phyloP scores from a whole-genome alignment of 2,113 vertebrate genomes.

The Eulemur macaco region DNA sequence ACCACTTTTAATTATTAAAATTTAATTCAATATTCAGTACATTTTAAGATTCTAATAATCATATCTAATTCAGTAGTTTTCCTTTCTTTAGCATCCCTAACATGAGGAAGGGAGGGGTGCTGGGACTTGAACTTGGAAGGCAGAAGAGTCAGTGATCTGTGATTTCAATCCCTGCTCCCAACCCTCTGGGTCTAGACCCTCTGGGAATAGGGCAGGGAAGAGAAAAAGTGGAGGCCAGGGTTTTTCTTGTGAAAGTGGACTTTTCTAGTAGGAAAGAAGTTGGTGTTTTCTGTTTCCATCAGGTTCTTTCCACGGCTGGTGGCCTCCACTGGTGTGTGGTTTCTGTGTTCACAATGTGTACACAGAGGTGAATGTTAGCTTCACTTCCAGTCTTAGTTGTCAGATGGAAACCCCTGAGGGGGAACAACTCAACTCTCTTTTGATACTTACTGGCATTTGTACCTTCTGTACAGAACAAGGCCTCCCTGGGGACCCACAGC shows the following conservation, averaged over 20 bases:
- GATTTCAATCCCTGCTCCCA: background rate
- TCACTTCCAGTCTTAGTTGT: background rate
- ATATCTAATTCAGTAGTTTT: background rate
- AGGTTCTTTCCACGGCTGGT: background rate
- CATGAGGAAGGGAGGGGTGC: background rate
- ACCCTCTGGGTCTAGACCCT: background rate
- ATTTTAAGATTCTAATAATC: background rate
- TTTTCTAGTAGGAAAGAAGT: background rate
- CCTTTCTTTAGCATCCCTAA: background rate
- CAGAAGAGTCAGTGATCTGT: background rate
- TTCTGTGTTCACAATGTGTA: background rate
- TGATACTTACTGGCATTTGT: background rate
- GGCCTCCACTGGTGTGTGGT: background rate
- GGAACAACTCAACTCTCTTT: background rate
- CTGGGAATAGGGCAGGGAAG: background rate
- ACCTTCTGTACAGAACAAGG: too few relatives aligned
- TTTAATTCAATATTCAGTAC: background rate
- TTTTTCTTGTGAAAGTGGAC: background rate
- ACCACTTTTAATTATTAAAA: background rate
- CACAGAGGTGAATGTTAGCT: background rate
- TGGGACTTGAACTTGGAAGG: background rate
- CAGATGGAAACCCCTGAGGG: background rate
- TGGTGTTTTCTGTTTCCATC: background rate
- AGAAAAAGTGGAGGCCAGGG: background rate
- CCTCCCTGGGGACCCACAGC: background rate